Conservation (phyloP, 2,888 invertebrate genomes). For the Hemistola chrysoprasaria region DNA sequence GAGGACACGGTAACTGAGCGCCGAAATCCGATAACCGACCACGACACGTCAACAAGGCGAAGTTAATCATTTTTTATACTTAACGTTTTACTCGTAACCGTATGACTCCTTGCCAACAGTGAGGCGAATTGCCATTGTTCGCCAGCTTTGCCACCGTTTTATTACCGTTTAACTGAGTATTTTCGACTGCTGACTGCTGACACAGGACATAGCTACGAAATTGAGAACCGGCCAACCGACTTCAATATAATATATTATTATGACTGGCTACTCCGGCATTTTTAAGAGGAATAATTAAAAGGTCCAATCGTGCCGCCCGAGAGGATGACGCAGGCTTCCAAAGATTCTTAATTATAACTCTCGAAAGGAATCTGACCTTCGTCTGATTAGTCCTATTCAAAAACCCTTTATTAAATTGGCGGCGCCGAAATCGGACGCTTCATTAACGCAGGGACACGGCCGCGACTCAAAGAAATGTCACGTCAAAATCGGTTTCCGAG, state of each 20-base stretch:
- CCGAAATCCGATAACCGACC: conserved; percentile 71
- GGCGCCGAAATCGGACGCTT: conserved; percentile 77
- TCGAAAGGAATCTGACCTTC: conserved; percentile 44
- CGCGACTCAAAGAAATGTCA: conserved; percentile 73
- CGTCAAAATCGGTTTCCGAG: conserved; percentile 76
- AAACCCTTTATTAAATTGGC: conserved; percentile 54
- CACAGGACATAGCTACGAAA: conserved; percentile 29
- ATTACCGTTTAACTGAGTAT: conserved; percentile 44
- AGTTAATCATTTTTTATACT: conserved; percentile 74
- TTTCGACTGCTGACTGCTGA: conserved; percentile 30
- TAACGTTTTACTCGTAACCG: conserved; percentile 57
- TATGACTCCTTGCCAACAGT: conserved; percentile 45
- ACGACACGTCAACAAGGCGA: conserved; percentile 75
- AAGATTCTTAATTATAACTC: conserved; percentile 41
- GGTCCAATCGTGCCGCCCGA: conserved; percentile 16
- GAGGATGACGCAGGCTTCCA: conserved; percentile 25
- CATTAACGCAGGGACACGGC: conserved; percentile 72
- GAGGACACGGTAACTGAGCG: conserved; percentile 37
- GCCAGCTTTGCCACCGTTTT: conserved; percentile 51
- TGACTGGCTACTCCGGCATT: conserved; percentile 7
- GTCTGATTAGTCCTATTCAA: conserved; percentile 50
- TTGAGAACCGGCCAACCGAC: conserved; percentile 21
- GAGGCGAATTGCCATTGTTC: conserved; percentile 67
- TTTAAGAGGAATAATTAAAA: conserved; percentile 18
- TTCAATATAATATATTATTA: conserved; percentile 12